Evolutionary conservation across 2,888 invertebrate species (phyloP).

Genomic region (Adelphocoris suturalis): DNA sequence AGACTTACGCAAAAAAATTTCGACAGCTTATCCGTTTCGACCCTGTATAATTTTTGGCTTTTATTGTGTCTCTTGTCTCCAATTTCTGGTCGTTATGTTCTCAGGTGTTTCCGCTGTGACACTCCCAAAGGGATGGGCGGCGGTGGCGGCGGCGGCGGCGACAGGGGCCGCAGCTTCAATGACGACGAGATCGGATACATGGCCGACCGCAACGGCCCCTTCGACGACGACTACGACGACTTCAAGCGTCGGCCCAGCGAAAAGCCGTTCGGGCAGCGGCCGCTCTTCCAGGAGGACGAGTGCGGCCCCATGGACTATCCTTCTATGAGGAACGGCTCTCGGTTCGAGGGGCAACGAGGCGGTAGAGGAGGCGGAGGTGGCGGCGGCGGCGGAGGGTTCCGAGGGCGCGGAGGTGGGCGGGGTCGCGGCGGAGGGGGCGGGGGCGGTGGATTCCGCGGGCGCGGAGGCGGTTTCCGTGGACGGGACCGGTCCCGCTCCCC

Average conservation of each 20-base stretch:
- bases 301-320: conserved; percentile 38
- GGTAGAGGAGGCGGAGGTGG: conserved; percentile 33
- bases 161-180: background rate
- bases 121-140: conserved; percentile 1
- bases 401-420: conserved; percentile 11
- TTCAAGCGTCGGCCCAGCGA: conserved; percentile 41
- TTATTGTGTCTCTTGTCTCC: no score
- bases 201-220: background rate
- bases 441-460: conserved; percentile 12
- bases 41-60: no score
- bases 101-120: conserved; percentile 64
- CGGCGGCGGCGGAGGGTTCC: conserved; percentile 5
- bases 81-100: no score
- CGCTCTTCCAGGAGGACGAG: conserved; percentile 47
- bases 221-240: conserved; percentile 57
- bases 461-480: conserved; percentile 12
- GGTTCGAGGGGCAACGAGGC: conserved; percentile 10
- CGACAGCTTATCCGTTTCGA: no score
- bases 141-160: background rate
- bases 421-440: conserved; percentile 39
- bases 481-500: conserved; percentile 56
- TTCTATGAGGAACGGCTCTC: conserved; percentile 40
- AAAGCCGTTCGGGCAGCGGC: conserved; percentile 18
- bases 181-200: conserved; percentile 54
- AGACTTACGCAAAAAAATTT: no score